Evolutionary conservation across 2,888 invertebrate genomes (phyloP).

Genomic region (Noctua fimbriata): DNA sequence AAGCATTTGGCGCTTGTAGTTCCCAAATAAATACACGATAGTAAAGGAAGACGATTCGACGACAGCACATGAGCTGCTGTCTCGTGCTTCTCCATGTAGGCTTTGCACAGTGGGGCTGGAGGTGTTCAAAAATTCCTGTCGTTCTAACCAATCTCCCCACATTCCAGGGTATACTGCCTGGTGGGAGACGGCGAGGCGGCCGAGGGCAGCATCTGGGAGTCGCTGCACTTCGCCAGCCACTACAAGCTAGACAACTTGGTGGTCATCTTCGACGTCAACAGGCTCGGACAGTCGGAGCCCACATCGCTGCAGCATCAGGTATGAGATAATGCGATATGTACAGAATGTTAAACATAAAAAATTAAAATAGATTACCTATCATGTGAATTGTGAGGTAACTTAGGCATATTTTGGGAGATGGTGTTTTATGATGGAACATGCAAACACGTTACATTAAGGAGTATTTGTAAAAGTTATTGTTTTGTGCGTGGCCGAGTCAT

Average conservation of each 20-base stretch:
- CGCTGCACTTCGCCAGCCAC: slow-evolving; percentile 97
- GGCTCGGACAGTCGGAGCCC: slow-evolving; percentile 99
- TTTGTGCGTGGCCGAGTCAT: not conserved
- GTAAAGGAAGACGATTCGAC: too few relatives aligned
- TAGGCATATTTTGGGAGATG: not conserved
- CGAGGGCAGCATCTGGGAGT: slow-evolving; percentile 99
- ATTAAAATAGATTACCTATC: not conserved
- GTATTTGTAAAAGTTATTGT: not conserved
- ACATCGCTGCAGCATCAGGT: slow-evolving; percentile 98
- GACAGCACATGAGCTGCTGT: too few relatives aligned
- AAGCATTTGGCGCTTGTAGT: too few relatives aligned
- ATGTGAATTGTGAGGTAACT: not conserved
- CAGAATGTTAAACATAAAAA: not conserved
- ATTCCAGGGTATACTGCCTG: slow-evolving; percentile 96
- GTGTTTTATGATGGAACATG: not conserved
- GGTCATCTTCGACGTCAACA: slow-evolving; percentile 98
- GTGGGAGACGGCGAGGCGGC: slow-evolving; percentile 99
- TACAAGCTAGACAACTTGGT: slow-evolving; percentile 99
- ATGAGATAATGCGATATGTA: not conserved
- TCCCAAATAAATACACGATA: too few relatives aligned
- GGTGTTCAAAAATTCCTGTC: not conserved
- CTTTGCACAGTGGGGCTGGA: not conserved
- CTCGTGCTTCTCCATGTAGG: not conserved
- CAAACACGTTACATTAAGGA: not conserved
- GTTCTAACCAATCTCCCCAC: not conserved